phyloP scores from a whole-genome alignment of 2,888 invertebrate species.

The Clunio marinus region DNA sequence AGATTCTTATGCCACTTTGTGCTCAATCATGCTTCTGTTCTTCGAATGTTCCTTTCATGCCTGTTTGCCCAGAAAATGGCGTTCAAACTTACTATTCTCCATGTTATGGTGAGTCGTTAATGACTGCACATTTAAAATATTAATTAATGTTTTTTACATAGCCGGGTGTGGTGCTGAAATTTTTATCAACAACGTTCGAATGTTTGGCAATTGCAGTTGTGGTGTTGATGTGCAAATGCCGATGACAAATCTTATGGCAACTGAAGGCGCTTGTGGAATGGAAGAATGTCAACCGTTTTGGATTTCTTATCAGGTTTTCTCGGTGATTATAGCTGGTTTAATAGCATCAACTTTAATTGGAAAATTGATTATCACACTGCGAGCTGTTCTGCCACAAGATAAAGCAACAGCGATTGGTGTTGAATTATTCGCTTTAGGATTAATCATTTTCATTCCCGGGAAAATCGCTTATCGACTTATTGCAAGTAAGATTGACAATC shows the following conservation, averaged over 20 bases:
- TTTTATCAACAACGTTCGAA: slow-evolving; percentile 50
- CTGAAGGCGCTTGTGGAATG: slow-evolving; percentile 56
- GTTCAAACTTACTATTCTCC: slow-evolving; percentile 63
- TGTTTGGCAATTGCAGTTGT: slow-evolving; percentile 56
- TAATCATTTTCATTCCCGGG: slow-evolving; percentile 60
- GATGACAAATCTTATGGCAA: slow-evolving; percentile 47
- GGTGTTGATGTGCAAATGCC: slow-evolving; percentile 44
- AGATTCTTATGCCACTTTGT: slow-evolving; percentile 53
- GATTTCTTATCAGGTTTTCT: slow-evolving; percentile 53
- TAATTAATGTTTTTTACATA: background rate
- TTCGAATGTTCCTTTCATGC: slow-evolving; percentile 54
- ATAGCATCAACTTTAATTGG: slow-evolving; percentile 51
- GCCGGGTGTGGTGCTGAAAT: slow-evolving; percentile 60
- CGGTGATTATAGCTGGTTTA: slow-evolving; percentile 49
- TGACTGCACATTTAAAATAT: background rate
- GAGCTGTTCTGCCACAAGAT: slow-evolving; percentile 58
- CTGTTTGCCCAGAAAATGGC: slow-evolving; percentile 59
- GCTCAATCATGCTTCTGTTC: slow-evolving; percentile 57
- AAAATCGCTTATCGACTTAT: slow-evolving; percentile 60
- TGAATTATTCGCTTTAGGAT: slow-evolving; percentile 54
- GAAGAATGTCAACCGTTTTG: slow-evolving; percentile 53
- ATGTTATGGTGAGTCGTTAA: slow-evolving; percentile 53
- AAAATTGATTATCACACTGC: slow-evolving; percentile 54
- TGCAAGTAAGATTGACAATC: slow-evolving; percentile 50
- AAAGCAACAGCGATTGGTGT: slow-evolving; percentile 60